Base-by-base conservation (phyloP, 2,797 vertebrate genomes). In the Cirrhinus molitorella region DNA sequence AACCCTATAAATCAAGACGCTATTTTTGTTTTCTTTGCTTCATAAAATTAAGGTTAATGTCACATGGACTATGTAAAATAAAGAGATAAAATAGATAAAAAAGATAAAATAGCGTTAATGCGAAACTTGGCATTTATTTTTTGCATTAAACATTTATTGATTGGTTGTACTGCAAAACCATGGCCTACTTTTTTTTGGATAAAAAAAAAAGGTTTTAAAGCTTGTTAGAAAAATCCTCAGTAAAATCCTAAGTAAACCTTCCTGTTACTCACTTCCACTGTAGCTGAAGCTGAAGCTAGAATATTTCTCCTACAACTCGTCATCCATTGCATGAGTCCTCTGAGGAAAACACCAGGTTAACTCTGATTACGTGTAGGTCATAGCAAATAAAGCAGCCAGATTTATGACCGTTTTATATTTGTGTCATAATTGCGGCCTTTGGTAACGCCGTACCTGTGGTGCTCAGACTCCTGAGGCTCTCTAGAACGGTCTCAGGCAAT, bases 331-430 rank as follows among this genome's bases (percentile, higher is more conserved):
- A 81, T 49, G 73, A 87, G 73, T 83, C 72, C 87, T 87, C 59
- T 3, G 59, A 77, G 83, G 77, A 68, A 85, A 83, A 78, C 76
- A 23, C 66, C 7, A 72, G 83, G 71, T 82, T 79, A 78, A 81
- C 81, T 43, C 51, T 0, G 53, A 78, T 83, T 81, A 86, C 34
- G 51, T 80, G 72, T 73, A 77, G 85, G 76, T 88, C 87, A 85
- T 57, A 82, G 76, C 83, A 76, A 81, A 83, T 78, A 79, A 83
- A 85, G 63, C 40, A 17, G 34, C 9, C 75, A 6, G 70, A 55
- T 45, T 83, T 83, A 83, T 57, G 65, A 25, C 51, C 51, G 31
- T 73, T 83, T 67, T n/a, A 45, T 80, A 74, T 81, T 81, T 65
- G 72, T 61, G 81, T 73, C 67, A 37, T 82, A 45, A 83, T 70